Evolutionary conservation across 1,140 invertebrate genomes (phyloP), one percentile per base, ranked within the genome.

Genomic region (Watersipora subatra): DNA sequence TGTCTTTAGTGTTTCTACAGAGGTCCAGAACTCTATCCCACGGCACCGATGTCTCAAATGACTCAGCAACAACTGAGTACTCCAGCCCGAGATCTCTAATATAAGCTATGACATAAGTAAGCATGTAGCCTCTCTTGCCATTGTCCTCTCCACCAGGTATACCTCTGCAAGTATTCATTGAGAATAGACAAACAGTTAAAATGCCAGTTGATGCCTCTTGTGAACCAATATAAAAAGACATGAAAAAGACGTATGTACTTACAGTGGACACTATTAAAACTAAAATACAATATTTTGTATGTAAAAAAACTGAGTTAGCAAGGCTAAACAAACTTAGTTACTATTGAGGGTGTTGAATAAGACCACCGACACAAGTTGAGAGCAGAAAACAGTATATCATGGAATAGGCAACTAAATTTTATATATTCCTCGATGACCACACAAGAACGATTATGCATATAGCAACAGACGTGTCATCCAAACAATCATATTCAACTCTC

Each of bases 21-120:
- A 97, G 78, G 25, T 85, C 79, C n/a, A 88, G 76, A 3, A 92
- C 88, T 56, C 88, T 86, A 68, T 93, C 91, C 94, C 95, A 99
- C 1, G 94, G 89, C 20, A 96, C 92, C 0, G 94, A 97, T 0
- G 95, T 99, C 80, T 99, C 95, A 82, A 99, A 99, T 0, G 93
- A 97, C 79, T 98, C 95, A 0, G 92, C 88, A 12, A 98, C 86
- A 55, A 97, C 85, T 65, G 87, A 85, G 75, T 88, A 94, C 30
- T 95, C 88, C 61, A 97, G 83, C 0, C 86, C 94, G 56, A 97
- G 80, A 80, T 99, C 95, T 90, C 93, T 85, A 20, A 98, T 87
- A 76, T 99, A 99, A 19, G 95, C 96, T 66, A 98, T 98, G n/a
- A 97, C 92, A 78, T 97, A 98, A 0, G 96, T 98, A 2, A 99